phyloP scores from a whole-genome alignment of 2,888 invertebrate genomes.

The Nymphalis polychloros region DNA sequence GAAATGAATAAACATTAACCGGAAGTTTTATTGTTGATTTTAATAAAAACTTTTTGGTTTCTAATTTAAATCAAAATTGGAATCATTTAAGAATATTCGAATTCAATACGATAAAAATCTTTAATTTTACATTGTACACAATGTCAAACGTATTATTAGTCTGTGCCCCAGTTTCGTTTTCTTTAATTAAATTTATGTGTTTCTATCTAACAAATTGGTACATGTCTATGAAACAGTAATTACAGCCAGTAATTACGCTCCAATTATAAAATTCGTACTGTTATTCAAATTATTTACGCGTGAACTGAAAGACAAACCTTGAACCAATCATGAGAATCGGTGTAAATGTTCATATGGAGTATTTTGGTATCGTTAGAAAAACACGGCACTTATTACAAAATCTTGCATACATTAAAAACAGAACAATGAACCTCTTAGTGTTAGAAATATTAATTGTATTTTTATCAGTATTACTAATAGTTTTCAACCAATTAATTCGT shows the following conservation, averaged over 20 bases:
- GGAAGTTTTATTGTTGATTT: no score
- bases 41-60: no score
- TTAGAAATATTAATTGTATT: neutral
- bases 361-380: slow-evolving; percentile 37
- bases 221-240: slow-evolving; percentile 5
- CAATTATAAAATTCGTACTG: slow-evolving; percentile 30
- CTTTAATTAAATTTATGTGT: no score
- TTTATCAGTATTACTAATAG: neutral
- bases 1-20: no score
- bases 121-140: neutral
- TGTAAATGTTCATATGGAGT: slow-evolving; percentile 39
- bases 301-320: slow-evolving; percentile 49
- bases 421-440: neutral
- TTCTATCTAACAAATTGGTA: slow-evolving; percentile 10
- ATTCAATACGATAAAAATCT: neutral
- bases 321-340: slow-evolving; percentile 46
- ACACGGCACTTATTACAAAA: neutral
- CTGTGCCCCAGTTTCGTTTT: no score
- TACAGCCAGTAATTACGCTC: slow-evolving; percentile 33
- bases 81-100: no score
- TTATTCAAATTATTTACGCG: slow-evolving; percentile 43
- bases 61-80: no score
- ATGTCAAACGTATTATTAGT: no score
- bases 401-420: no score
- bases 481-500: neutral